A percentile compares a stretch with the other conserved stretches of the same genome.
Evolutionary conservation across 2,888 invertebrate species (phyloP).

Genomic region (Melanotus villosus): DNA sequence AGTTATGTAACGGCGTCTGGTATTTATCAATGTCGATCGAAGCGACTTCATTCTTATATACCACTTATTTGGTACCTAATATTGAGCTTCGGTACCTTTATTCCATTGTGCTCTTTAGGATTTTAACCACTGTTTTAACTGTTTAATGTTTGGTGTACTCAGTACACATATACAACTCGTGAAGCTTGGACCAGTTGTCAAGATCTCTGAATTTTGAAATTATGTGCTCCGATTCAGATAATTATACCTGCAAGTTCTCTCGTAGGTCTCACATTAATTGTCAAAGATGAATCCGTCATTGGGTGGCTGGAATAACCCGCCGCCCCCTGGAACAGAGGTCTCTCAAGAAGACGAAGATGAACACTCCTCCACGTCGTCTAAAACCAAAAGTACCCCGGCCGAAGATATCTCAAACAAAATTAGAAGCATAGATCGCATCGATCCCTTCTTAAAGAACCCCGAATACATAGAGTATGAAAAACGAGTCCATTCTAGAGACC

Average conservation of each 20-base stretch:
- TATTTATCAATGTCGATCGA: slow-evolving; percentile 18
- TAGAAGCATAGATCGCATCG: slow-evolving; percentile 58
- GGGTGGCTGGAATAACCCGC: slow-evolving; percentile 63
- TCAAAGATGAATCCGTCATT: slow-evolving; percentile 61
- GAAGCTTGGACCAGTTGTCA: slow-evolving; percentile 51
- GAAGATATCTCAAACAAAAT: slow-evolving; percentile 38
- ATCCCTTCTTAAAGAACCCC: slow-evolving; percentile 63
- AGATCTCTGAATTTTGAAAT: slow-evolving; percentile 58
- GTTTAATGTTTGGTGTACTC: not conserved
- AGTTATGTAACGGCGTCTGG: slow-evolving; percentile 31
- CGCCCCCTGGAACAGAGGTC: slow-evolving; percentile 66
- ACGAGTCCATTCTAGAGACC: slow-evolving; percentile 38
- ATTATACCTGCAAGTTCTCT: slow-evolving; percentile 71
- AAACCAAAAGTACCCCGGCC: slow-evolving; percentile 33
- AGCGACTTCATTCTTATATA: not conserved
- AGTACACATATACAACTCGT: slow-evolving; percentile 25
- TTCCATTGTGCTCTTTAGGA: slow-evolving; percentile 19
- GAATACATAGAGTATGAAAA: slow-evolving; percentile 60
- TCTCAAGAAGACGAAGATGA: slow-evolving; percentile 53
- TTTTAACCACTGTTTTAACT: slow-evolving; percentile 20
- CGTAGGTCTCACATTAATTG: slow-evolving; percentile 65
- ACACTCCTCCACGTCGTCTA: slow-evolving; percentile 44
- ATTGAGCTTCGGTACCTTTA: slow-evolving; percentile 8
- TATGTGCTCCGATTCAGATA: slow-evolving; percentile 63
- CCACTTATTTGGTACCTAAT: slow-evolving; percentile 5